These are phyloP conservation scores for Myzus persicae DNA, from an alignment of 1,140 invertebrate genomes.

Conservation along the genomic window DNA sequence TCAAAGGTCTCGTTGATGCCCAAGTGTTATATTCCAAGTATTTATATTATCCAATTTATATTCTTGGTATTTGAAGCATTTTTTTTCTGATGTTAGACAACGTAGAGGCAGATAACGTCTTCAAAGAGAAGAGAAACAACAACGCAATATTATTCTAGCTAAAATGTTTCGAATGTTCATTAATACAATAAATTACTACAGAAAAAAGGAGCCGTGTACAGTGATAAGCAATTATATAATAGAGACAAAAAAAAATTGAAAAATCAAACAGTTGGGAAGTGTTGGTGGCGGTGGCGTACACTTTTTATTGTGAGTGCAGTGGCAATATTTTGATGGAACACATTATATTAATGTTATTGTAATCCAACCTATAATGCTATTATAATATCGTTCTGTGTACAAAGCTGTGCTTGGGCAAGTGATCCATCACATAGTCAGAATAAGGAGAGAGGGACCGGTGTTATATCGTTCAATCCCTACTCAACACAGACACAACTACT, in stretches of 20 bases:
- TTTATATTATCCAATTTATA: too few relatives aligned
- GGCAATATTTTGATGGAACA: background rate
- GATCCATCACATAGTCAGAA: background rate
- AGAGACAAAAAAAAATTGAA: background rate
- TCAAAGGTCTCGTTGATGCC: background rate
- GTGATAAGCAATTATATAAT: background rate
- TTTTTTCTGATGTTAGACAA: too few relatives aligned
- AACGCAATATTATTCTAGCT: too few relatives aligned
- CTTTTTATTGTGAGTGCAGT: background rate
- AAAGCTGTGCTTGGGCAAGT: background rate
- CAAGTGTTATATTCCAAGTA: background rate
- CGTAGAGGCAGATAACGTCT: too few relatives aligned
- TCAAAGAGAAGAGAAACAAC: too few relatives aligned
- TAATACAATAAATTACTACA: too few relatives aligned
- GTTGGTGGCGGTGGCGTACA: background rate
- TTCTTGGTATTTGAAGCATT: too few relatives aligned
- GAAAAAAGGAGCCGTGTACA: too few relatives aligned
- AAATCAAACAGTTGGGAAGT: background rate
- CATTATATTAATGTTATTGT: background rate
- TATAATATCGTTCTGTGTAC: background rate
- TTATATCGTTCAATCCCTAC: background rate
- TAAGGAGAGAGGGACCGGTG: background rate
- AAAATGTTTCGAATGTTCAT: too few relatives aligned
- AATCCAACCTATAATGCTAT: background rate
- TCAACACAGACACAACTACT: background rate